Evolutionary conservation across 2,888 invertebrate species (phyloP), one percentile per base, ranked within the genome.

Genomic region (Himalopsyche kuldschensis): DNA sequence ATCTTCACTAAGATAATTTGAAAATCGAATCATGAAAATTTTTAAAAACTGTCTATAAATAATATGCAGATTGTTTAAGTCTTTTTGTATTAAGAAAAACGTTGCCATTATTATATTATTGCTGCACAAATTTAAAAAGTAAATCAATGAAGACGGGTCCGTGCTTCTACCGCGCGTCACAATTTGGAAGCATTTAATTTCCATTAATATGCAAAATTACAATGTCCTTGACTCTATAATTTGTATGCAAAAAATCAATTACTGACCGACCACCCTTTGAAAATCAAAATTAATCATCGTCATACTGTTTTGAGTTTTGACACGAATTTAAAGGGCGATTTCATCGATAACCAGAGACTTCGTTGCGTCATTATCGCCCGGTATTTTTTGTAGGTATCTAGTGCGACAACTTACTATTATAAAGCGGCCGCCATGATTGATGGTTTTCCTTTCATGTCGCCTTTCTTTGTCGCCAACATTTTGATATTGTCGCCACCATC

Each of bases 371-470:
- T 82, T 82, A 82, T 41, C 48, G 75, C 41, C 78, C 30, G 46
- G 24, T 47, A 78, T 82, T 31, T 48, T 78, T 31, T 82, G 78
- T 78, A 78, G 69, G 31, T 78, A 78, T 82, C 75, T 47, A 78
- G 17, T 47, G 78, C 69, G 78, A 46, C 82, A 82, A 82, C 82
- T 82, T 82, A 41, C 78, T 69, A 8, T 69, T 27, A 69, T 69
- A 69, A 69, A 69, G 75, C 78, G 48, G 82, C 63, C 63, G 30
- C 27, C 63, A 79, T 84, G 84, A 84, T 84, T 84, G 81, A 84
- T 84, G 84, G 69, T 84, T 81, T 84, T 84, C 79, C 75, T 78
- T 84, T 84, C 75, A 84, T 79, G 81, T 81, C 76, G 76, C 76
- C 11, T 75, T 46, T 41, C 80, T 80, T 80, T 80, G 80, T 80